A percentile compares a stretch with the other conserved stretches of the same genome.
These are phyloP conservation scores for Ammospiza nelsoni DNA, from an alignment of 2,113 vertebrate species.

Conservation along the genomic window DNA sequence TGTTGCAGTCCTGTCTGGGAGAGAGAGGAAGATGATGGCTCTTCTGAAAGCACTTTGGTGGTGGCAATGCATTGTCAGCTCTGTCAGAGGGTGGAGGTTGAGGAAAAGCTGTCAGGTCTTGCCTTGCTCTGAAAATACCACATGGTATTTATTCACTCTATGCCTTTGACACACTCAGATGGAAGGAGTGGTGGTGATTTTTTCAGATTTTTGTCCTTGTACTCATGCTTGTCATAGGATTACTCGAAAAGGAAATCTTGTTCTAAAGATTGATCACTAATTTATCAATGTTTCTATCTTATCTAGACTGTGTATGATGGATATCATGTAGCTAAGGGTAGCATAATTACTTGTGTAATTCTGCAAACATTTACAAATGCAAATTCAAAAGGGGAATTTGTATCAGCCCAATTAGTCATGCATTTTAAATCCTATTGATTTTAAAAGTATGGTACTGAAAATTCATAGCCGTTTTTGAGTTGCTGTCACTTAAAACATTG, in stretches of 20 bases:
- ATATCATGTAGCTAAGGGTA: background rate
- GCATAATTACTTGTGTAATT: conserved; percentile 5
- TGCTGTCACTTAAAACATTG: background rate
- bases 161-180: background rate
- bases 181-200: background rate
- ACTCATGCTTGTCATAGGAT: background rate
- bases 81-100: background rate
- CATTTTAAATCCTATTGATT: background rate
- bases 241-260: background rate
- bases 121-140: background rate
- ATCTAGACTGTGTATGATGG: background rate
- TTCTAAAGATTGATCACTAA: background rate
- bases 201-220: background rate
- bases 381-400: background rate
- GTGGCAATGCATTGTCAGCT: background rate
- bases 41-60: background rate
- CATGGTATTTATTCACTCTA: background rate
- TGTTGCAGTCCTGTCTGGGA: background rate
- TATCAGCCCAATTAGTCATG: background rate
- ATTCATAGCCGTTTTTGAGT: background rate
- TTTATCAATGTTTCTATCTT: background rate
- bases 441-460: background rate
- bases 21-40: background rate
- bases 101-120: background rate
- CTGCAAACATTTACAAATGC: background rate